Base-by-base conservation (phyloP, 2,113 vertebrate species). In the Panthera tigris region DNA sequence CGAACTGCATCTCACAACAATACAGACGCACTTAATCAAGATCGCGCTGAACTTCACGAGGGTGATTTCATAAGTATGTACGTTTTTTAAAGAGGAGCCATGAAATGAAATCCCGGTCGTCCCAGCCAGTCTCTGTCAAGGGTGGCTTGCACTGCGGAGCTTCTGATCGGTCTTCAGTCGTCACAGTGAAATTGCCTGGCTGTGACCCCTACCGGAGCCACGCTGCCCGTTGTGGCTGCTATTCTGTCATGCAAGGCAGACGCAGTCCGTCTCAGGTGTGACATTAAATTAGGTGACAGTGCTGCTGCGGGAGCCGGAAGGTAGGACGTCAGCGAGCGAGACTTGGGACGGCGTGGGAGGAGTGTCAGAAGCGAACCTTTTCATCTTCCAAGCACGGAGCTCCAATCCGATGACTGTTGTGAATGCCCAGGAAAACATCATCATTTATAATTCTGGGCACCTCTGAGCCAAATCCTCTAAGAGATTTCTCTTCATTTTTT, bases 331-430 rank as follows among this genome's bases (percentile, higher is more conserved):
- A 31, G 3, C 33, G 6, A 0, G 57, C 23, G 1, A 36, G 1
- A 36, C 76, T 25, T 23, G 27, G 57, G 4, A 74, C 0, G 0
- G 88, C 7, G 14, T 71, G 5, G 23, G 8, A n/a, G 3, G 16
- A 0, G 48, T 4, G 39, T 65, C 25, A 6, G 23, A 48, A 76
- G 45, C 1, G 6, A 48, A 19, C 15, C 3, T 25, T 82, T 78
- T 16, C 39, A 2, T 52, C 94, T 93, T 89, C 55, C 8, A 81
- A 61, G 41, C 15, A 4, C 0, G 0, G 18, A 19, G 36, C 15
- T 48, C 94, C 50, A 1, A 48, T 5, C 39, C 71, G 2, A 41
- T 0, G 33, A 0, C 11, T 68, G 10, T 0, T 52, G 1, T 4
- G 39, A 29, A 18, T 19, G 94, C 90, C 21, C 31, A 3, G 0